Conservation (phyloP, 2,113 vertebrate species). For the Uropsilus gracilis region DNA sequence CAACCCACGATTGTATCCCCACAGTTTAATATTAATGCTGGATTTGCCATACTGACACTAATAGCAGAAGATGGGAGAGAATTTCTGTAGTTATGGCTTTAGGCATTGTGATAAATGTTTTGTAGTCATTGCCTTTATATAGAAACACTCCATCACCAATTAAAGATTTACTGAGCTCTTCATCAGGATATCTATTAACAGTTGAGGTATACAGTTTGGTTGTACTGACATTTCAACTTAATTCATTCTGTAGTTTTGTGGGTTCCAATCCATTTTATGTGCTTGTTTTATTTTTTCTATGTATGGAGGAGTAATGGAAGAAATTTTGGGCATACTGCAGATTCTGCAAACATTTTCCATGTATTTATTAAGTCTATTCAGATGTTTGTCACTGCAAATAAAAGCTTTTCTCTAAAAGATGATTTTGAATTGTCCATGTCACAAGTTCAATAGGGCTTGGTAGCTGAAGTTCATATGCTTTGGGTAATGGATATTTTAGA, state of each 20-base stretch:
- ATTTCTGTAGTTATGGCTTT: slow-evolving; percentile 28
- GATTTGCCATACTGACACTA: slow-evolving; percentile 21
- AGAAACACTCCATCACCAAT: slow-evolving; percentile 59
- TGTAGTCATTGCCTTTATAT: slow-evolving; percentile 34
- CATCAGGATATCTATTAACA: slow-evolving; percentile 54
- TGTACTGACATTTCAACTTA: slow-evolving; percentile 58
- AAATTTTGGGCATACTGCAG: background rate
- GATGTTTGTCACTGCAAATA: background rate
- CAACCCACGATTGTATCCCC: background rate
- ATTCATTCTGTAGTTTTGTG: slow-evolving; percentile 33
- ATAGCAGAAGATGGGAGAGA: slow-evolving; percentile 21
- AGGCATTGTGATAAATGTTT: slow-evolving; percentile 49
- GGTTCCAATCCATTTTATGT: background rate
- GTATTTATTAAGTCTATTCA: slow-evolving; percentile 5
- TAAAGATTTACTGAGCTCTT: slow-evolving; percentile 67
- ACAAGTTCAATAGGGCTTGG: background rate
- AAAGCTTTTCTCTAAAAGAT: slow-evolving; percentile 13
- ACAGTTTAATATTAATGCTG: slow-evolving; percentile 46
- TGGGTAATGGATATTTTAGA: slow-evolving; percentile 17
- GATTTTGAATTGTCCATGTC: background rate
- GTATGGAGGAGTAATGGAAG: background rate
- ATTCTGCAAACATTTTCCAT: background rate
- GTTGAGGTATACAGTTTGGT: background rate
- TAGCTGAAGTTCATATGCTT: background rate
- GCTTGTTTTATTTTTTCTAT: background rate